Evolutionary conservation across 2,797 vertebrate genomes (phyloP).

Genomic region (Rhinoraja longicauda): DNA sequence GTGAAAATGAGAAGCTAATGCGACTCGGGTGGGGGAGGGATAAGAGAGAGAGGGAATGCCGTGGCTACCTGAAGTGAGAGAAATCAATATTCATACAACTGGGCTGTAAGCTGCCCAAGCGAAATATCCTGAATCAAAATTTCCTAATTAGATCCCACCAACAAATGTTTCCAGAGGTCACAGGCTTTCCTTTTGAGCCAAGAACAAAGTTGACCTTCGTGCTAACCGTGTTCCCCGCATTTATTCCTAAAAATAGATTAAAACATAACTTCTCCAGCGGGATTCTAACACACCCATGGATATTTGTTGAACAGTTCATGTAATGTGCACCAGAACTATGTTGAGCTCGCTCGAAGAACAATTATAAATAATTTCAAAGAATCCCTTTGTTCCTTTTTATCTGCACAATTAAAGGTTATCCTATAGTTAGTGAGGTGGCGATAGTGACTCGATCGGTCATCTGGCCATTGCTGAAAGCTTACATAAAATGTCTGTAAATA

Average conservation of each 20-base stretch:
- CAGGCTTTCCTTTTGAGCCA: not conserved
- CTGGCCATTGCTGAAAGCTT: not conserved
- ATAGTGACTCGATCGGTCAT: not conserved
- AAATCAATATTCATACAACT: no score
- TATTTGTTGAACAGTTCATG: not conserved
- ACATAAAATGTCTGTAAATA: not conserved
- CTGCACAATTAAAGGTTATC: not conserved
- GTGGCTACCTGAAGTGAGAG: no score
- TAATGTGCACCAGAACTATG: not conserved
- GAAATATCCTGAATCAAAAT: not conserved
- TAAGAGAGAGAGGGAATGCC: no score
- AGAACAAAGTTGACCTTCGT: slow-evolving; percentile 12
- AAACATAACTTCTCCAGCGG: not conserved
- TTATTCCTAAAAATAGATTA: not conserved
- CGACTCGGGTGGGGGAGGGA: no score
- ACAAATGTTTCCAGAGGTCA: not conserved
- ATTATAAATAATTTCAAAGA: not conserved
- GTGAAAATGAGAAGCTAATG: no score
- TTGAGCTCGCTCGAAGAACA: not conserved
- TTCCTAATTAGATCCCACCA: not conserved
- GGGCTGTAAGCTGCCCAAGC: no score
- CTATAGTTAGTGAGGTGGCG: not conserved
- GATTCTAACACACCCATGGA: not conserved
- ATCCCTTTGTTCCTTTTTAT: not conserved
- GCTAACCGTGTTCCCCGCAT: not conserved